Base-by-base conservation (phyloP, 2,888 invertebrate genomes). In the Buathra laborator region DNA sequence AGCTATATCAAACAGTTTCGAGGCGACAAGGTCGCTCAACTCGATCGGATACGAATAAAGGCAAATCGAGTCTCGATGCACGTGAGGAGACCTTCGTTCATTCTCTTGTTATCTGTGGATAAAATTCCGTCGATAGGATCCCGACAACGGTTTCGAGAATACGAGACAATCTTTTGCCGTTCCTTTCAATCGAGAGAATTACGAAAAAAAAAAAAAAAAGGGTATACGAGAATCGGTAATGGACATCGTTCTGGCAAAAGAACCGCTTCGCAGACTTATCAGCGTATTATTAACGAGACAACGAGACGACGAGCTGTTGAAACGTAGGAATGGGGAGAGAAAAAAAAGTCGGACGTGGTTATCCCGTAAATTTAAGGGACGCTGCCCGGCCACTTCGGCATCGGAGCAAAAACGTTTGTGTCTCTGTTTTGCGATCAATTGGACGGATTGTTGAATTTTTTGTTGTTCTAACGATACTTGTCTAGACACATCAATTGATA, bases 301-400 rank as follows among this genome's bases (percentile, higher is more conserved):
- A 85, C 83, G 84, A 86, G 89, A 87, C 88, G 44, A 71, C 87
- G 85, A 87, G 88, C 88, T 81, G 16, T 85, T 82, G 79, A 32
- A 53, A 10, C 81, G 56, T 62, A 1, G 48, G 44, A 43, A 43
- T 51, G 53, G 53, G 53, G 10, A 72, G 16, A 46, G 86, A 90
- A 91, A 92, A 91, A 92, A 90, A 87, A 71, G 74, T 70, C 83
- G 86, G 86, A 67, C 86, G 88, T 87, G 90, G 90, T 91, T 90
- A 91, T 91, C 91, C 89, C 92, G 91, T 92, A 90, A 92, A 92
- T 91, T 91, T 89, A 87, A 88, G 78, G 86, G 74, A 77, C 81
- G 83, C 32, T 80, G 81, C 70, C 88, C 32, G 16, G 86, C 88
- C 85, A 29, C 37, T 10, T 10, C 37, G 48, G 19, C 32, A n/a